A percentile compares a stretch with the other conserved stretches of the same genome.
Conservation (phyloP, 2,888 invertebrate species). For the Euproctis similis region DNA sequence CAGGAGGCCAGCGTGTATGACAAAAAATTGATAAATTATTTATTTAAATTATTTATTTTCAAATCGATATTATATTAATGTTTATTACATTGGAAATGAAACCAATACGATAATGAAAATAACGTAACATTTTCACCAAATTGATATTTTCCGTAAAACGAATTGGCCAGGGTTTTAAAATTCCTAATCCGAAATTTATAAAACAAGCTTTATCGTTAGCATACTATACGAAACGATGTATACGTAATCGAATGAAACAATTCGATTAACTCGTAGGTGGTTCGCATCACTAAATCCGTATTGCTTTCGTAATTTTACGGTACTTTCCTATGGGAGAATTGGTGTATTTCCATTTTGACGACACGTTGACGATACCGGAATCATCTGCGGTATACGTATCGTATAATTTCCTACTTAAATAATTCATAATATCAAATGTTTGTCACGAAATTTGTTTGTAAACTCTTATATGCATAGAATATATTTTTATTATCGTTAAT, state of each 20-base stretch:
- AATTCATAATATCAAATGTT: conserved; percentile 1
- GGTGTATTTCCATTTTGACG: conserved; percentile 36
- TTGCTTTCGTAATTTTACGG: conserved; percentile 25
- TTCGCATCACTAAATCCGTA: conserved; percentile 11
- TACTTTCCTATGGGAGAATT: conserved; percentile 37
- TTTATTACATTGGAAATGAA: no score
- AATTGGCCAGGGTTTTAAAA: no score
- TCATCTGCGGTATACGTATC: conserved; percentile 14
- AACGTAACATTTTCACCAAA: no score
- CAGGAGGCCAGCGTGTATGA: no score
- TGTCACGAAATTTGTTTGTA: background rate
- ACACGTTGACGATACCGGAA: conserved; percentile 6
- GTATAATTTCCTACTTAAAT: conserved; percentile 8
- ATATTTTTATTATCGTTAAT: background rate
- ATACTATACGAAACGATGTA: no score
- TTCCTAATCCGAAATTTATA: no score
- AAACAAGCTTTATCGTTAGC: no score
- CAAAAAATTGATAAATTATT: no score
- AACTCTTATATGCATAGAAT: background rate
- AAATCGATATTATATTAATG: no score
- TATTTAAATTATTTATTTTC: no score
- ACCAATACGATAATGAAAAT: no score
- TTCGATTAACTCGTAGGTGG: conserved; percentile 8
- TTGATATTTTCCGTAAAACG: no score
- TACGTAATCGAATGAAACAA: conserved; percentile 8